phyloP scores from a whole-genome alignment of 2,797 vertebrate species.

The Fistularia commersonii region DNA sequence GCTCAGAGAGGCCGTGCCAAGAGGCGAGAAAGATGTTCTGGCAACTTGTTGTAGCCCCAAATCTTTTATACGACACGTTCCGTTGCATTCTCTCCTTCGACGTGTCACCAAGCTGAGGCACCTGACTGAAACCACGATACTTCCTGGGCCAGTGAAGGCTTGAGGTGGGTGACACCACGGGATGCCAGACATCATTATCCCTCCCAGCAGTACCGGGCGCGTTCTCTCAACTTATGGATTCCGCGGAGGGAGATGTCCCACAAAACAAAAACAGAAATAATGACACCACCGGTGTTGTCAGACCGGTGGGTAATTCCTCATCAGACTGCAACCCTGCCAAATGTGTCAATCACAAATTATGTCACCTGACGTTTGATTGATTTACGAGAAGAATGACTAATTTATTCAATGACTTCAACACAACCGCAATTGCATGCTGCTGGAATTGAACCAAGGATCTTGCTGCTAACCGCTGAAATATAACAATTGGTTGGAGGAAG shows the following conservation, averaged over 20 bases:
- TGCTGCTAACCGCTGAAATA: too few relatives aligned
- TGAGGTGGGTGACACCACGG: conserved; percentile 35
- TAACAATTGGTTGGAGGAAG: too few relatives aligned
- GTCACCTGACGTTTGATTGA: neutral
- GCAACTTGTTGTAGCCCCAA: too few relatives aligned
- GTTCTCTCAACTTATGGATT: conserved; percentile 35
- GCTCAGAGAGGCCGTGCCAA: too few relatives aligned
- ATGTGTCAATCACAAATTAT: conserved; percentile 20
- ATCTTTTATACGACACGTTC: too few relatives aligned
- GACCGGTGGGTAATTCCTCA: conserved; percentile 26
- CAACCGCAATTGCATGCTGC: too few relatives aligned
- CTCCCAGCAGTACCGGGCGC: conserved; percentile 43
- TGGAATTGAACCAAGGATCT: too few relatives aligned
- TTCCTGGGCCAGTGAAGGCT: conserved; percentile 23
- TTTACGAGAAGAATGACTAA: too few relatives aligned
- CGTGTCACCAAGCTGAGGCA: conserved; percentile 7
- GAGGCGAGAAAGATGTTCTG: too few relatives aligned
- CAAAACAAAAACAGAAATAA: conserved; percentile 42
- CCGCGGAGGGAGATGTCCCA: conserved; percentile 12
- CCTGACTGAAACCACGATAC: conserved; percentile 15
- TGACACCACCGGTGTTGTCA: conserved; percentile 25
- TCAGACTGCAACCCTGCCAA: conserved; percentile 19
- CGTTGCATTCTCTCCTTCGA: neutral
- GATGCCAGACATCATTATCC: conserved; percentile 67
- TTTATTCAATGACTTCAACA: too few relatives aligned